A percentile compares a stretch with the other conserved stretches of the same genome.
Conservation (phyloP, 2,888 invertebrate species). For the Dermolepida albohirtum region DNA sequence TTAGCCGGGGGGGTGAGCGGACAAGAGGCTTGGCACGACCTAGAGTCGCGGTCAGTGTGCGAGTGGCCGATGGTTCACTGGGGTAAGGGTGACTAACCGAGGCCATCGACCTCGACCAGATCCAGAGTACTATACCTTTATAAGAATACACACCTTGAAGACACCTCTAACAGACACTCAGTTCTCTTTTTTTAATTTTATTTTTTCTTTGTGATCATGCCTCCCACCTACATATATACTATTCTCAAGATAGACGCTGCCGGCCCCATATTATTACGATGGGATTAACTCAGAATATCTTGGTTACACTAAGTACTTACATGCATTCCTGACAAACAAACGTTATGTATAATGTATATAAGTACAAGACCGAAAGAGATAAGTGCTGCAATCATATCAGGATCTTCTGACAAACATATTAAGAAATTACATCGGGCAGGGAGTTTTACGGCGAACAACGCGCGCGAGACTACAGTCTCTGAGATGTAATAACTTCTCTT, state of each 20-base stretch:
- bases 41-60: conserved; percentile 66
- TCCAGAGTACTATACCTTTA: conserved; percentile 42
- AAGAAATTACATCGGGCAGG: conserved; percentile 5
- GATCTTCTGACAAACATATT: conserved; percentile 17
- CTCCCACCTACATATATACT: conserved; percentile 12
- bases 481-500: conserved; percentile 7
- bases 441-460: neutral
- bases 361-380: conserved; percentile 18
- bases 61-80: conserved; percentile 66
- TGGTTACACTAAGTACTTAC: conserved; percentile 23
- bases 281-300: conserved; percentile 26
- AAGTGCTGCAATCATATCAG: conserved; percentile 12
- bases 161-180: conserved; percentile 26
- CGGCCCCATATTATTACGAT: conserved; percentile 19
- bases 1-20: conserved; percentile 49
- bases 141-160: conserved; percentile 26
- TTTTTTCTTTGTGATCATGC: conserved; percentile 31
- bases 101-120: conserved; percentile 58
- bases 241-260: conserved; percentile 9
- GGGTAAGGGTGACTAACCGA: conserved; percentile 66
- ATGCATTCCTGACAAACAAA: conserved; percentile 25
- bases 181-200: conserved; percentile 30
- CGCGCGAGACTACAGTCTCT: conserved; percentile 5
- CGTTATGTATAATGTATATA: neutral
- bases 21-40: conserved; percentile 55